Percentiles rank a stretch among this genome's conserved stretches.
Conservation (phyloP, 2,113 vertebrate species). For the Okapia johnstoni region DNA sequence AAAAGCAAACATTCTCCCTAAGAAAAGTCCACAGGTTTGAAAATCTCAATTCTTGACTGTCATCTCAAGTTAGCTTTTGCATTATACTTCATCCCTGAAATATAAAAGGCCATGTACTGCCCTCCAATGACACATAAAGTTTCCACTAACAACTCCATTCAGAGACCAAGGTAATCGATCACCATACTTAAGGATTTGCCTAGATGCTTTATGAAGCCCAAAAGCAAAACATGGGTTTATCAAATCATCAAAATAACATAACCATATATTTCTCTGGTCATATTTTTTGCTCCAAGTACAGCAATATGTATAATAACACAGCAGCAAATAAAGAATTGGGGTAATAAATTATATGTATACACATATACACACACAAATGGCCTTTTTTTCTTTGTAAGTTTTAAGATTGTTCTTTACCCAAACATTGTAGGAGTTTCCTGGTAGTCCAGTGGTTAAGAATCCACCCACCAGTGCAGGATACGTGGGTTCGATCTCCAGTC, state of each 20-base stretch:
- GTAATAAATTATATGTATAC: not conserved
- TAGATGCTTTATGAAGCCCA: conserved; percentile 17
- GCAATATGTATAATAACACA: not conserved
- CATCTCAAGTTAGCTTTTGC: conserved; percentile 16
- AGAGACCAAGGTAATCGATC: not conserved
- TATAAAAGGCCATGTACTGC: not conserved
- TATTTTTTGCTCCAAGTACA: not conserved
- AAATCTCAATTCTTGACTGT: conserved; percentile 18
- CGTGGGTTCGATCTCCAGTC: not conserved
- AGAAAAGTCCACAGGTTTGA: not conserved
- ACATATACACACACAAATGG: not conserved
- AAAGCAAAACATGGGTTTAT: not conserved
- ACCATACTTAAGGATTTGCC: not conserved
- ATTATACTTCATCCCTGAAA: conserved; percentile 37
- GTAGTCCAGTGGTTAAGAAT: not conserved
- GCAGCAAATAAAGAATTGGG: not conserved
- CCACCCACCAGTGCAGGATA: not conserved
- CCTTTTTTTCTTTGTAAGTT: not conserved
- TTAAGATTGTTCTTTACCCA: not conserved
- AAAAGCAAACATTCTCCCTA: conserved; percentile 23
- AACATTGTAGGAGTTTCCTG: not conserved
- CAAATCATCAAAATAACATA: conserved; percentile 18
- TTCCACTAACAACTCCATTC: not conserved
- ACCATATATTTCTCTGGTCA: not conserved
- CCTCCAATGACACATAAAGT: conserved; percentile 55